Conservation (phyloP, 35 echinoderm and acorn worm genomes). For the Heliocidaris tuberculata region DNA sequence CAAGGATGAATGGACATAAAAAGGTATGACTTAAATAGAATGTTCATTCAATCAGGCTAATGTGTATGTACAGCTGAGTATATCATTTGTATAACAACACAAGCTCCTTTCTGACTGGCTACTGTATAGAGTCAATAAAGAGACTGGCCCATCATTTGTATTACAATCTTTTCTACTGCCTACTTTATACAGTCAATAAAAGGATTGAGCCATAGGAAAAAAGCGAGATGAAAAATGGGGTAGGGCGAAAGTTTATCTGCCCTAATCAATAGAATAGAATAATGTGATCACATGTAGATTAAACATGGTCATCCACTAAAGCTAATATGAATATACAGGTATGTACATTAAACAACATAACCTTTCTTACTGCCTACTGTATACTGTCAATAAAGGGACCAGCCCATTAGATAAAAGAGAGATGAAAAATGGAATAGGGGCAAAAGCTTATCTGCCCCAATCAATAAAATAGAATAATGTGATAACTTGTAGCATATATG, state of each 20-base stretch:
- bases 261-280: not conserved
- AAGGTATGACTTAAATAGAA: not conserved
- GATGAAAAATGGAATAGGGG: not conserved
- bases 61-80: not conserved
- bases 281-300: not conserved
- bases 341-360: too few relatives aligned
- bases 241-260: not conserved
- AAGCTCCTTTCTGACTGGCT: not conserved
- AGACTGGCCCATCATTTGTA: too few relatives aligned
- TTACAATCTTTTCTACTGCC: too few relatives aligned
- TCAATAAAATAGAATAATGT: conserved; percentile 22
- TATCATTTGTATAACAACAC: not conserved
- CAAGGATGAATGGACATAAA: not conserved
- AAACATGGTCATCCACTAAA: not conserved
- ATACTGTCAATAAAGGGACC: not conserved
- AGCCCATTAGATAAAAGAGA: not conserved
- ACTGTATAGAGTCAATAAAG: not conserved
- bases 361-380: too few relatives aligned
- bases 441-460: not conserved
- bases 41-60: not conserved
- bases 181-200: not conserved
- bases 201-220: not conserved
- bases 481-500: too few relatives aligned
- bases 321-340: too few relatives aligned
- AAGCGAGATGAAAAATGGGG: not conserved